phyloP scores from a whole-genome alignment of 2,888 invertebrate genomes.

The Thereva unica region DNA sequence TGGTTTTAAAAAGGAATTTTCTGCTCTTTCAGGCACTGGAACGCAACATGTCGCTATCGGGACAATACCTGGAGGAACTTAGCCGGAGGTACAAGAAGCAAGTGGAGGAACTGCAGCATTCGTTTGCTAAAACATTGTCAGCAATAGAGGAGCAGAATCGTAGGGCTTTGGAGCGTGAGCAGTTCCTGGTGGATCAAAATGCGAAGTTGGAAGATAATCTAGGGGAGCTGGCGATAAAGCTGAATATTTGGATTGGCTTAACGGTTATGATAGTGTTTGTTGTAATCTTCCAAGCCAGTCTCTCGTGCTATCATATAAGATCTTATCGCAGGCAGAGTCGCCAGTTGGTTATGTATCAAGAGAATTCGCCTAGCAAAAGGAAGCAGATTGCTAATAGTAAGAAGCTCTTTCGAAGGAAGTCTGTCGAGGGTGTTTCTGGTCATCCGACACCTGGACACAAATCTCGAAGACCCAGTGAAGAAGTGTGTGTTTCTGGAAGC shows the following conservation, averaged over 20 bases:
- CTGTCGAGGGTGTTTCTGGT: slow-evolving; percentile 66
- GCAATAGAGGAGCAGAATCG: slow-evolving; percentile 73
- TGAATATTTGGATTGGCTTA: slow-evolving; percentile 57
- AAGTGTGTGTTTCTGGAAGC: slow-evolving; percentile 66
- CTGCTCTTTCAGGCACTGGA: slow-evolving; percentile 75
- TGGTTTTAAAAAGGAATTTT: slow-evolving; percentile 15
- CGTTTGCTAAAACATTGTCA: slow-evolving; percentile 77
- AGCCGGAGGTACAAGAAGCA: slow-evolving; percentile 94
- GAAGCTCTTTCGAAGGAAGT: slow-evolving; percentile 62
- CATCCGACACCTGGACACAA: slow-evolving; percentile 62
- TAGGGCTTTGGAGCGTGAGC: slow-evolving; percentile 74
- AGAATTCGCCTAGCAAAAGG: slow-evolving; percentile 25
- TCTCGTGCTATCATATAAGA: slow-evolving; percentile 31
- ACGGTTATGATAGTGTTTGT: slow-evolving; percentile 30
- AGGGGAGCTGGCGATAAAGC: slow-evolving; percentile 63
- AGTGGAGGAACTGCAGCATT: slow-evolving; percentile 91
- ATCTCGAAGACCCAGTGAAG: slow-evolving; percentile 75
- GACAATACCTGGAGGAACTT: slow-evolving; percentile 94
- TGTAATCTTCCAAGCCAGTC: slow-evolving; percentile 32
- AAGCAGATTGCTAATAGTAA: slow-evolving; percentile 30
- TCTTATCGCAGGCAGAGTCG: slow-evolving; percentile 17
- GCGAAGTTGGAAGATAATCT: slow-evolving; percentile 68
- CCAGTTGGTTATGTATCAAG: slow-evolving; percentile 23
- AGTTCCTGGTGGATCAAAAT: slow-evolving; percentile 78
- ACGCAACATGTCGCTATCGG: slow-evolving; percentile 94